Percentiles rank a stretch among this genome's conserved stretches.
phyloP scores from a whole-genome alignment of 2,888 invertebrate species.

The Phorcus lineatus region DNA sequence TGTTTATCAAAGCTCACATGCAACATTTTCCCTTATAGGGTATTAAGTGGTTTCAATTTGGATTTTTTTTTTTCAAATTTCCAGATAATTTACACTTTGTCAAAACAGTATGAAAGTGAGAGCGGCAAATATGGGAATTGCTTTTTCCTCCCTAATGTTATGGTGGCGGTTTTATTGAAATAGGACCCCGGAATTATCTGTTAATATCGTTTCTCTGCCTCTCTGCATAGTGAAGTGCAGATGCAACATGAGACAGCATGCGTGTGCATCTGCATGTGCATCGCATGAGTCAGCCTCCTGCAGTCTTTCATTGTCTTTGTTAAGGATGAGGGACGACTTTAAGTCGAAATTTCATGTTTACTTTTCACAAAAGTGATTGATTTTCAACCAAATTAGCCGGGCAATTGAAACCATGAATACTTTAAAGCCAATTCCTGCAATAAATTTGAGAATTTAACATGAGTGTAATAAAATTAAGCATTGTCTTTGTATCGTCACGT shows the following conservation, averaged over 20 bases:
- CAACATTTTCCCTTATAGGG: no score
- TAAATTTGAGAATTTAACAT: conserved; percentile 16
- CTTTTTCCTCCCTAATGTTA: no score
- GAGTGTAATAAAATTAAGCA: conserved; percentile 5
- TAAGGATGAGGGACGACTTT: conserved; percentile 1
- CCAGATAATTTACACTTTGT: no score
- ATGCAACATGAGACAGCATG: neutral
- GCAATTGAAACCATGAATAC: conserved; percentile 1
- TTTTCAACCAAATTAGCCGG: neutral
- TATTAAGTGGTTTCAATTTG: no score
- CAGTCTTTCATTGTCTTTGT: conserved; percentile 18
- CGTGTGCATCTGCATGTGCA: neutral
- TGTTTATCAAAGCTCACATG: no score
- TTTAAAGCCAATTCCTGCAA: neutral
- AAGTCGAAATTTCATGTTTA: neutral
- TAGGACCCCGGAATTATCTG: no score
- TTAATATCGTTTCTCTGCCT: no score
- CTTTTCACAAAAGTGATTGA: conserved; percentile 12
- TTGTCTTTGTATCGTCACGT: conserved; percentile 9
- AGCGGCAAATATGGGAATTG: no score
- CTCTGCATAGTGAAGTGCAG: neutral
- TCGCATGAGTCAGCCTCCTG: neutral
- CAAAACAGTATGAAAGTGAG: no score
- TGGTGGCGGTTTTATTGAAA: no score
- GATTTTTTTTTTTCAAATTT: no score